Base-by-base conservation (phyloP, 2,888 invertebrate species). In the Girardia tigrina region DNA sequence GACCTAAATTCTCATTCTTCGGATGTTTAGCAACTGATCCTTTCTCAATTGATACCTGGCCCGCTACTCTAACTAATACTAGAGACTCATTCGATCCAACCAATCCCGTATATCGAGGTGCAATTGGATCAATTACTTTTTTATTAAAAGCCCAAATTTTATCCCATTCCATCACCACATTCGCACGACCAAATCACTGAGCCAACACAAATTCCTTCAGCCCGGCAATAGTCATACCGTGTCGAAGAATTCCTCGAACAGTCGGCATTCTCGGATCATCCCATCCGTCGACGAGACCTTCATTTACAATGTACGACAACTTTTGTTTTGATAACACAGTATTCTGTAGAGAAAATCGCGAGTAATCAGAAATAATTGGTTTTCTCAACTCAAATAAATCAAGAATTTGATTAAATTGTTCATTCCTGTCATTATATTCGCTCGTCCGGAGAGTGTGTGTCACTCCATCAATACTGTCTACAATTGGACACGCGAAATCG, bases 121-220 rank as follows among this genome's bases (percentile, higher is more conserved):
- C 94, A 79, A 94, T 87, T 0, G 95, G 94, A 86, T 99, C 98
- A 78, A 99, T 94, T 0, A 93, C 90, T 88, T 98, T 98, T 84
- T 95, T 97, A 84, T 99, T 99, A 81, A 97, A 91, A 14, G 97
- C 90, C 98, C 98, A 99, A 80, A 99, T 95, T 86, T 99, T 99
- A 85, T 99, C 98, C 98, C 98, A 99, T 84, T 95, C 94, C 98
- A 99, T 99, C 85, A 93, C 92, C 0, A 95, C 95, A 6, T 98
- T 36, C 8, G 77, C 78, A 14, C 70, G 26, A 12, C 36, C 26
- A 23, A 29, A 77, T 16, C 77, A 72, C 28, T 77, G 77, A 16
- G 97, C 94, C 77, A 92, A 89, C 78, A 98, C 97, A 84, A 98
- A 98, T 86, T 95, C 92, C 79, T 91, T 90, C 72, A 98, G 86